phyloP scores from a whole-genome alignment of 2,113 vertebrate genomes.

The Gopherus flavomarginatus region DNA sequence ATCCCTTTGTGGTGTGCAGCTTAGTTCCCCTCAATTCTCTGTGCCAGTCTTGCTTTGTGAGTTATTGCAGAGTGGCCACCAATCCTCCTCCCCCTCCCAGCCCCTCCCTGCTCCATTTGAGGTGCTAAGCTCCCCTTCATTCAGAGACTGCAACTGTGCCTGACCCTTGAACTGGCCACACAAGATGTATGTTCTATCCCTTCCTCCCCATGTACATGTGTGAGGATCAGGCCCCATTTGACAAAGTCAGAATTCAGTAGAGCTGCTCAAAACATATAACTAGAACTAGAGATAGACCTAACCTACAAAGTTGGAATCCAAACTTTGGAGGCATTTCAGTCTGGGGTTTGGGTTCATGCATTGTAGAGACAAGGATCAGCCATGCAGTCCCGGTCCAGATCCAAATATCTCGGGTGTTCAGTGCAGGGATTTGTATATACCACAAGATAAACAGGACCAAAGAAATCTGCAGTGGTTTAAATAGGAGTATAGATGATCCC shows the following conservation, averaged over 20 bases:
- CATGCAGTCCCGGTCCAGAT: background rate
- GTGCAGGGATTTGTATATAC: rapidly evolving
- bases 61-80: background rate
- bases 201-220: background rate
- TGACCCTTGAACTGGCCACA: background rate
- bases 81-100: background rate
- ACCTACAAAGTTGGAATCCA: background rate
- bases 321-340: background rate
- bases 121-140: background rate
- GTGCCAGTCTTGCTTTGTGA: background rate
- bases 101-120: background rate
- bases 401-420: background rate
- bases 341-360: rapidly evolving
- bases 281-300: background rate
- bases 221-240: background rate
- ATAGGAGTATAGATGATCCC: background rate
- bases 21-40: background rate
- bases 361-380: background rate
- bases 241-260: background rate
- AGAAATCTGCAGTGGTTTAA: background rate
- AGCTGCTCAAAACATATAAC: background rate
- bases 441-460: background rate
- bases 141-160: background rate
- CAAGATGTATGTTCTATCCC: background rate
- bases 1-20: background rate